Evolutionary conservation across 2,797 vertebrate genomes (phyloP), one percentile per base, ranked within the genome.

Genomic region (Loris lydekkerianus): DNA sequence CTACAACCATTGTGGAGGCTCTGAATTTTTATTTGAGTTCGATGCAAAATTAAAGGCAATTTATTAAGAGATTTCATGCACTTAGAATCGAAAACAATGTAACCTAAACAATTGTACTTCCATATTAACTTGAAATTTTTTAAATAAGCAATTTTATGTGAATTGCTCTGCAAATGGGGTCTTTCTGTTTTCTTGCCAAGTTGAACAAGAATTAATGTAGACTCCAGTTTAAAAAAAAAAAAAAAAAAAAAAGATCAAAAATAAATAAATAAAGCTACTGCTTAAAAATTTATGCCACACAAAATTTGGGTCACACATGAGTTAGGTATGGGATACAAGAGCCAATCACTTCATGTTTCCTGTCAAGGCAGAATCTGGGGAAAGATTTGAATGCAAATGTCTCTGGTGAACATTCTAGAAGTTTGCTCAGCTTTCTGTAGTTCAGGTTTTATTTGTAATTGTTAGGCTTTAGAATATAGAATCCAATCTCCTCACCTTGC

Each of bases 351-450:
- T 94, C 31, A 65, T 65, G 82, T n/a, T 69, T 92, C 31, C 43
- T 86, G 0, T 91, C 53, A 85, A 78, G n/a, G 34, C 65, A 91
- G 25, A 91, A 86, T 67, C 85, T 94, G 93, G 94, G 80, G 75
- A 86, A 87, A 96, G 87, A 65, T 87, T 87, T 70, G 34, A 88
- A 76, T 86, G 73, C 7, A 95, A 67, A 89, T 95, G 92, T 92
- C 89, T 96, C 72, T 80, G 53, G 77, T 83, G 94, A 91, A 89
- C 93, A 96, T 97, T 97, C 91, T 17, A 80, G 11, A 94, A 93
- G 92, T 73, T 72, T 96, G 43, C 75, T 97, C 58, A 13, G 81
- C 86, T 89, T 87, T 77, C 94, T 73, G 63, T 67, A 80, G 81
- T 60, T 86, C 70, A 58, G 21, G 56, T 72, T 91, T 89, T 80